Evolutionary conservation across 2,888 invertebrate genomes (phyloP).

Genomic region (Drosophila basisetae): DNA sequence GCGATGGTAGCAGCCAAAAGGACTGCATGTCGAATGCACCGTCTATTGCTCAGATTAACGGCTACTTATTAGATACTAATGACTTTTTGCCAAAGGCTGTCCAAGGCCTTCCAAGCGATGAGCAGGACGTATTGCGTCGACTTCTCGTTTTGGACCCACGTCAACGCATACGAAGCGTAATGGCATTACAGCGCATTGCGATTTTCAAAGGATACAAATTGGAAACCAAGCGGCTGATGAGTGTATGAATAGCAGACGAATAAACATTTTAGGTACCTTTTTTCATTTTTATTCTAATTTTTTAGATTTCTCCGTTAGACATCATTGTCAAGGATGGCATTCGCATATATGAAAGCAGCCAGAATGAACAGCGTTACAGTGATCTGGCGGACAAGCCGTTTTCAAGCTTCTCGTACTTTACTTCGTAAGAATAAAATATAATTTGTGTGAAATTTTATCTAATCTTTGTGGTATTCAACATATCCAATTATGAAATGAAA

Average conservation of each 20-base stretch:
- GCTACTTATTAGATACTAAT: neutral
- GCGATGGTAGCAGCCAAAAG: neutral
- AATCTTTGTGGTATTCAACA: neutral
- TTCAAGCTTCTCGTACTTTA: neutral
- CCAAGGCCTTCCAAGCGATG: neutral
- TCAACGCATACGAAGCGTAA: neutral
- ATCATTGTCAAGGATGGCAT: neutral
- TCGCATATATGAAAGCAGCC: neutral
- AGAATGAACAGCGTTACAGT: neutral
- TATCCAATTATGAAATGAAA: neutral
- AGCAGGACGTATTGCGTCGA: neutral
- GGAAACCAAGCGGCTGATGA: neutral
- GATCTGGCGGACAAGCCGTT: neutral
- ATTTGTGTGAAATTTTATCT: neutral
- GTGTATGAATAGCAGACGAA: neutral
- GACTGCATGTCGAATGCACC: neutral
- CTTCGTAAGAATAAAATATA: neutral
- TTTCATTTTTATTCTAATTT: neutral
- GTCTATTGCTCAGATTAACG: neutral
- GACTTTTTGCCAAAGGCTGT: constrained; percentile 1
- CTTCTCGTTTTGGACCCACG: neutral
- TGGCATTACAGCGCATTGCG: neutral
- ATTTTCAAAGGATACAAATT: constrained; percentile 2
- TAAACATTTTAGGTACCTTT: neutral
- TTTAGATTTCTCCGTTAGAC: neutral